Base-by-base conservation (phyloP, 2,113 vertebrate genomes). In the Elanus axillaris region DNA sequence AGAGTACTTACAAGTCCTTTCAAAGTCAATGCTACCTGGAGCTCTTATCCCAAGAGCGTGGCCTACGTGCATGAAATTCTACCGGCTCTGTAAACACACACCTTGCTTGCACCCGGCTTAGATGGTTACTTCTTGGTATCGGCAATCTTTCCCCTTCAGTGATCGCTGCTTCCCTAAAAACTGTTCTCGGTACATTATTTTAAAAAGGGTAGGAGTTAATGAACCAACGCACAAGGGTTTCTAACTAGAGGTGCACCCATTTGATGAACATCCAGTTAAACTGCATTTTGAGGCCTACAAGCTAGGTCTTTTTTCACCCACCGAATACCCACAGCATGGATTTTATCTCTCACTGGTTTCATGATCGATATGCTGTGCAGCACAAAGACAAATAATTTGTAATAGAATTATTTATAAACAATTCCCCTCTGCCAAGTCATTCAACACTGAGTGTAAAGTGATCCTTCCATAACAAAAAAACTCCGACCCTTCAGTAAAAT, bases 341-440 rank as follows among this genome's bases (percentile, higher is more conserved):
- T 92, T 94, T 94, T 72, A 2, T 71, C 32, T 88, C 59, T 69
- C 55, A 21, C 40, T 58, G 59, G 67, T 86, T 92, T 91, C 75
- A 53, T 86, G 82, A 81, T 76, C 8, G 31, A 71, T 90, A 56
- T 8, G 27, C 45, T 34, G 22, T 4, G 27, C 19, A 43, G 34
- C 29, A 90, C 7, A 1, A 76, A 95, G 77, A 90, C 58, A 88
- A 92, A 78, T 45, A 48, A 58, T 88, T 17, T 42, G 42, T 38
- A 66, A 80, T 4, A 79, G 53, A 88, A 90, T 72, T 90, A 94
- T 85, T 96, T 94, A 95, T 86, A 94, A 94, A 95, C 63, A 88
- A 83, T 14, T 69, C 50, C 32, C 7, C 29, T 58, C 79, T 94
- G 93, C 95, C 91, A 96, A 97, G 79, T 86, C 86, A 73, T 67